Base-by-base conservation (phyloP, 2,113 vertebrate genomes). In the Brienomyrus longianalis region DNA sequence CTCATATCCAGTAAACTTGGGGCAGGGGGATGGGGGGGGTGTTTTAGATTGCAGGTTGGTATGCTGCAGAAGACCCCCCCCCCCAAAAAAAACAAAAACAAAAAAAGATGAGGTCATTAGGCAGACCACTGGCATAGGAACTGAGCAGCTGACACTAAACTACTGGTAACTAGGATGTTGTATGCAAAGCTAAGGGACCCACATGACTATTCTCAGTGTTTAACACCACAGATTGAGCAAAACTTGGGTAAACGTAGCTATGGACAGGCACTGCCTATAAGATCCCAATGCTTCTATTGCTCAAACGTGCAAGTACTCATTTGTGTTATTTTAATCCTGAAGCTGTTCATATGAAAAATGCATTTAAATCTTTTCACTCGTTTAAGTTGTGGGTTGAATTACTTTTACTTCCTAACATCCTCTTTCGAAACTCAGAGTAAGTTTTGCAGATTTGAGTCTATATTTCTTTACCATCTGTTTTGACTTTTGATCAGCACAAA, bases 1-100 rank as follows among this genome's bases (percentile, higher is more conserved):
- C 92, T 94, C 93, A 94, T 94, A 94, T 95, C 94, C 94, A 95
- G 92, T 94, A 94, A 92, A 92, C 91, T 92, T 27, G 59, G 91
- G 93, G 93, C 94, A 93, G 88, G 84, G 83, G 47, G 90, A 92
- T 87, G 93, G 91, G 94, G 94, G 94, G 90, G 92, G 77, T 93
- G 23, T 50, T 47, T 85, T 2, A 47, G 47, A n/a, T 11, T 39
- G 10, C 6, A 50, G 50, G 51, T 23, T 86, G 54, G 31, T 3
- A 86, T 39, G 51, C n/a, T 27, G 45, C 21, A n/a, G 83, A 85
- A 39, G 27, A 17, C 31, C 3, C 70, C 70, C 31, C 66, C 27
- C 66, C 62, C 31, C 31, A 5, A 54, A 54, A 19, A 17, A 54
- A 54, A 19, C 1, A 2, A 52, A 52, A 56, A 6, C 21, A 56